Evolutionary conservation across 2,113 vertebrate genomes (phyloP).

Genomic region (Coregonus clupeaformis): DNA sequence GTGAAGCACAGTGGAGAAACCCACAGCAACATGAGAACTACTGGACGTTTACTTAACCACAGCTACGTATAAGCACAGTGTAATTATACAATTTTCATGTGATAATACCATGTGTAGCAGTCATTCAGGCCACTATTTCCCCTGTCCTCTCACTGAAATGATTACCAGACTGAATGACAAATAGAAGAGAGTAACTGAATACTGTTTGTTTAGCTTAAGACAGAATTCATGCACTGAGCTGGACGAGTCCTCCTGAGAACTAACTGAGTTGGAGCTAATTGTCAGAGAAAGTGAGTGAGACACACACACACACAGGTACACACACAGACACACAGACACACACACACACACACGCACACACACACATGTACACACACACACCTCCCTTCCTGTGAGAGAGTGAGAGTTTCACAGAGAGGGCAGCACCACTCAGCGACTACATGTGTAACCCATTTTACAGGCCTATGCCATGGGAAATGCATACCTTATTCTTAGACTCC

Average conservation of each 20-base stretch:
- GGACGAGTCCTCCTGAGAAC: conserved; percentile 43
- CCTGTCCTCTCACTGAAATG: conserved; percentile 47
- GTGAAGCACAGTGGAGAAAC: conserved; percentile 37
- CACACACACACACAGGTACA: neutral
- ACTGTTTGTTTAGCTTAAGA: conserved; percentile 59
- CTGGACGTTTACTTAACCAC: conserved; percentile 57
- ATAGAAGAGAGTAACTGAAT: conserved; percentile 50
- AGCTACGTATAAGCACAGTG: conserved; percentile 38
- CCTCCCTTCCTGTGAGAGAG: neutral
- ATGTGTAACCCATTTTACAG: conserved; percentile 69
- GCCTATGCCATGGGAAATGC: conserved; percentile 60
- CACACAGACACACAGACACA: neutral
- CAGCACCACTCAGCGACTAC: conserved; percentile 32
- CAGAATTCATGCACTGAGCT: conserved; percentile 29
- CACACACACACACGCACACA: neutral
- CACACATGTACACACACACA: neutral
- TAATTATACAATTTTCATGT: conserved; percentile 62
- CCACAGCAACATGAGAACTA: conserved; percentile 43
- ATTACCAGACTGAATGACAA: conserved; percentile 58
- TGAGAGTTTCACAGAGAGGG: conserved; percentile 16
- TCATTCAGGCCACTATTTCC: conserved; percentile 44
- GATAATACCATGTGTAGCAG: conserved; percentile 58
- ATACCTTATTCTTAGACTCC: conserved; percentile 45
- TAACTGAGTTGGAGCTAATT: conserved; percentile 45
- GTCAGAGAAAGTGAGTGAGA: conserved; percentile 34